Evolutionary conservation across 2,888 invertebrate species (phyloP).

Genomic region (Apeira syringaria): DNA sequence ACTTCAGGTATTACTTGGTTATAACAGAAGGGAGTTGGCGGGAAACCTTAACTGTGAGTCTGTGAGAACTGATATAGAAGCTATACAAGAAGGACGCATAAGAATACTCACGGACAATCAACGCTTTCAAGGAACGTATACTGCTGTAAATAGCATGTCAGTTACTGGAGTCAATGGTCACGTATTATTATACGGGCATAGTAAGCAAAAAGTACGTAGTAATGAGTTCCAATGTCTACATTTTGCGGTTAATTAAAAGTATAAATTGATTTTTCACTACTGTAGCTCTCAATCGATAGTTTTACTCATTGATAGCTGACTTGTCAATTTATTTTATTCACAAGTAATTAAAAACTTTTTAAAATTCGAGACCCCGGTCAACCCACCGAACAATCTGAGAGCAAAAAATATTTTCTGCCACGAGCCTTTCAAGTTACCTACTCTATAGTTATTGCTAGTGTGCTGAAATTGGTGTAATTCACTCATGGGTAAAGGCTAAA

Average conservation of each 20-base stretch:
- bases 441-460: too few relatives aligned
- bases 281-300: too few relatives aligned
- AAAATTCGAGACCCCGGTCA: too few relatives aligned
- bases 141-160: constrained; percentile 55
- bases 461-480: too few relatives aligned
- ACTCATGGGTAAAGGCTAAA: not conserved
- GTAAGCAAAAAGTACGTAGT: constrained; percentile 48
- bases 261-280: too few relatives aligned
- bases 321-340: too few relatives aligned
- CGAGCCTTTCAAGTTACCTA: too few relatives aligned
- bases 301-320: too few relatives aligned
- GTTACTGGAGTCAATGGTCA: constrained; percentile 55
- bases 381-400: not conserved
- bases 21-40: constrained; percentile 86
- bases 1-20: constrained; percentile 77
- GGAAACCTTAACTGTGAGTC: constrained; percentile 87
- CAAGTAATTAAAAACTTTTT: not conserved
- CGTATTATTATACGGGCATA: constrained; percentile 45
- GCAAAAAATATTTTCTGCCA: too few relatives aligned
- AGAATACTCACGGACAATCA: constrained; percentile 82
- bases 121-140: constrained; percentile 76
- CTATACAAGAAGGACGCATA: constrained; percentile 75
- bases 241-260: too few relatives aligned
- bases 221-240: too few relatives aligned
- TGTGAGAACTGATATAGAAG: constrained; percentile 75